Base-by-base conservation (phyloP, 2,113 vertebrate species). In the Thalassarche chlororhynchos region DNA sequence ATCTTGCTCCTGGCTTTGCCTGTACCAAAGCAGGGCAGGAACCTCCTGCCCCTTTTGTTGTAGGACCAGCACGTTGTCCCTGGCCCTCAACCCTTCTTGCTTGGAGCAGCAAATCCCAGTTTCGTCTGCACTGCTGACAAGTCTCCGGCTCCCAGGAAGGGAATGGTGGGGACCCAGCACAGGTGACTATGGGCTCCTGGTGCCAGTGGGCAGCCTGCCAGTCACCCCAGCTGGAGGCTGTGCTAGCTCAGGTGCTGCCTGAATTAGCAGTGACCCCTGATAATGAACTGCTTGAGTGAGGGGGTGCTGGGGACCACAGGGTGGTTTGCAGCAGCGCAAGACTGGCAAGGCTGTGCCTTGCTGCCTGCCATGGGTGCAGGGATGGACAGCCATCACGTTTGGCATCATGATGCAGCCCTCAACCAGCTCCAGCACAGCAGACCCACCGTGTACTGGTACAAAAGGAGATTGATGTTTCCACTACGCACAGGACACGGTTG, bases 191-290 rank as follows among this genome's bases (percentile, higher is more conserved):
- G 3, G 57, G 47, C 34, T 93, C 66, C 75, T 17, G 16, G 62
- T 47, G 62, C 68, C 0, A 2, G 49, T n/a, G 44, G 84, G 84
- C 94, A 91, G 81, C 32, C 68, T 74, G 83, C 87, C 84, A 76
- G 38, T 47, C 86, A 78, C 47, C 66, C 71, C 89, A 72, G 66
- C 95, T 81, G 92, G 95, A 83, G 46, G 72, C 60, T 84, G 47
- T 46, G 78, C 69, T n/a, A 84, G 19, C 85, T 51, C 75, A 90
- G 70, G 60, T 7, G 1, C 10, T 84, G 92, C 77, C 66, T 1
- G 0, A 89, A 93, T 78, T 58, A 87, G 87, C 84, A 75, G 69
- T 81, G 87, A 89, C 64, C 92, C 55, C 81, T 74, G 55, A 44
- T 25, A 91, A 57, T 8, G 5, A 89, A 36, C 64, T 14, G 60